Conservation (phyloP, 2,888 invertebrate genomes). For the Isoperla grammatica region DNA sequence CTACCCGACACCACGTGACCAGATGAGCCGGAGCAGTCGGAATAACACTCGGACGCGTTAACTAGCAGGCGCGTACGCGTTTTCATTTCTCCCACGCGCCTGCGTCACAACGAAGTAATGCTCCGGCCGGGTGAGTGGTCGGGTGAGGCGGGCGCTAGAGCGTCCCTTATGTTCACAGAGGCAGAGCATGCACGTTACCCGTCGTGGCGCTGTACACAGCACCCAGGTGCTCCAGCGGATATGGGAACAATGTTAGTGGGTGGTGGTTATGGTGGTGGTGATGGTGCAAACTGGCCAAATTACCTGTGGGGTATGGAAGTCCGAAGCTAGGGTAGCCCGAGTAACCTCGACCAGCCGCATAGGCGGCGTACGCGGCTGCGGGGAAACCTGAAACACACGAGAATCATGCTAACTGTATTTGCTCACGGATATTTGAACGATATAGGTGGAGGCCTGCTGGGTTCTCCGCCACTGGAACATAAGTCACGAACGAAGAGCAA, state of each 20-base stretch:
- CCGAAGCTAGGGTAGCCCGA: slow-evolving; percentile 97
- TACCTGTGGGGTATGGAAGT: slow-evolving; percentile 97
- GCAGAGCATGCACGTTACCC: slow-evolving; percentile 66
- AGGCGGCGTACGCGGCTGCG: slow-evolving; percentile 91
- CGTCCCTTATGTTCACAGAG: slow-evolving; percentile 60
- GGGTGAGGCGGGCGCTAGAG: not conserved
- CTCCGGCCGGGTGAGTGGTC: not conserved
- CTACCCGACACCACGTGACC: no score
- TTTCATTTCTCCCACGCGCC: not conserved
- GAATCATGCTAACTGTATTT: no score
- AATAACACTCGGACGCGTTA: no score
- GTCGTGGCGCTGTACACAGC: slow-evolving; percentile 47
- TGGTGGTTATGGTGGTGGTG: slow-evolving; percentile 49
- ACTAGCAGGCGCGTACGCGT: no score
- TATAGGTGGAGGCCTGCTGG: no score
- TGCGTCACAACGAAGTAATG: not conserved
- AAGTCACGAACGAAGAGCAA: no score
- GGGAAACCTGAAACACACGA: slow-evolving; percentile 68
- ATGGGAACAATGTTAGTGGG: slow-evolving; percentile 38
- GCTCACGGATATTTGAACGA: no score
- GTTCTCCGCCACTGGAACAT: no score
- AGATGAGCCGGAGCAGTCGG: no score
- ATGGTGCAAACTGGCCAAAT: slow-evolving; percentile 77
- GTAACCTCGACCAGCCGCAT: slow-evolving; percentile 94
- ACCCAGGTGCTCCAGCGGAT: slow-evolving; percentile 40